Evolutionary conservation across 2,888 invertebrate species (phyloP).

Genomic region (Petrolisthes manimaculis): DNA sequence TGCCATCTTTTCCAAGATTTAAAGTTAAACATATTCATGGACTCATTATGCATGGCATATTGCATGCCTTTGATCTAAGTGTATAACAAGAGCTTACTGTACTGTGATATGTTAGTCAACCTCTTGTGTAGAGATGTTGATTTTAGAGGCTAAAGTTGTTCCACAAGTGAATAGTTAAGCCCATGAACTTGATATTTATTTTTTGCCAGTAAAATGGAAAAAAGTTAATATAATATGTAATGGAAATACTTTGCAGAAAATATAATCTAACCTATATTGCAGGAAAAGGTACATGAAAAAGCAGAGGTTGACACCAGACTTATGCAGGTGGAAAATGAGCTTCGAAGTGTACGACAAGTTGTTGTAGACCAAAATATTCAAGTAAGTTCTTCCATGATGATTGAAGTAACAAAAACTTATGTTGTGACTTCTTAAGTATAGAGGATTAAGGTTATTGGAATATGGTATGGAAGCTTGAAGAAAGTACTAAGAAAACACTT

Average conservation of each 20-base stretch:
- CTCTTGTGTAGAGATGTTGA: no score
- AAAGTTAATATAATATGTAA: no score
- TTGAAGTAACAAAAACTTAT: no score
- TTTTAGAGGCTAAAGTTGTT: no score
- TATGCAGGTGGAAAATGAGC: constrained; percentile 45
- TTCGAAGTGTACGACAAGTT: constrained; percentile 56
- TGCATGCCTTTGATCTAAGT: background rate
- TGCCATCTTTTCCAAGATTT: background rate
- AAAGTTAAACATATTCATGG: background rate
- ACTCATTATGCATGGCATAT: background rate
- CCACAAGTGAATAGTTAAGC: no score
- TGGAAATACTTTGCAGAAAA: background rate
- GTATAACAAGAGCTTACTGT: background rate
- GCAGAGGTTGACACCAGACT: constrained; percentile 48
- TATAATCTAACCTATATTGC: background rate
- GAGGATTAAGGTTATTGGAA: no score
- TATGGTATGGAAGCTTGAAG: no score
- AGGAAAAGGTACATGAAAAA: constrained; percentile 50
- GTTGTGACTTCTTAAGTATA: no score
- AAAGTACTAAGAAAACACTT: no score
- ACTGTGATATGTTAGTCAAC: background rate
- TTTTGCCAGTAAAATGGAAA: no score
- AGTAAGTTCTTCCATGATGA: constrained; percentile 8
- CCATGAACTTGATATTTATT: no score
- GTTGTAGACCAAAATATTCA: constrained; percentile 50